phyloP scores from a whole-genome alignment of 2,888 invertebrate genomes.

The Ophonus ardosiacus region DNA sequence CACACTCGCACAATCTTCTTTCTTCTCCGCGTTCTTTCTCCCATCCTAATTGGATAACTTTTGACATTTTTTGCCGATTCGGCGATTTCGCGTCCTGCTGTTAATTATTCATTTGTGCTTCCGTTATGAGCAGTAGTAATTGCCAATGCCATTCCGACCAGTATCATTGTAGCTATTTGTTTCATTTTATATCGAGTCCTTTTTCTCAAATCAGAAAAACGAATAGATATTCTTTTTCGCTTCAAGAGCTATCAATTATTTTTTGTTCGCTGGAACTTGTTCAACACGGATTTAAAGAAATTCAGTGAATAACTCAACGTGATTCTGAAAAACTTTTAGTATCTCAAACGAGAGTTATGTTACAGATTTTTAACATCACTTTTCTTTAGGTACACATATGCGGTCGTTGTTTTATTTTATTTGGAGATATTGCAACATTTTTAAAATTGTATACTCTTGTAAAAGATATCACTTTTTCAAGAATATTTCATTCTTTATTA shows the following conservation, averaged over 20 bases:
- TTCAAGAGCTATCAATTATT: slow-evolving; percentile 21
- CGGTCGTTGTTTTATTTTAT: neutral
- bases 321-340: slow-evolving; percentile 9
- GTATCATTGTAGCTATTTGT: slow-evolving; percentile 42
- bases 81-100: slow-evolving; percentile 56
- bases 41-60: slow-evolving; percentile 56
- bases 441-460: too few species aligned
- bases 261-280: slow-evolving; percentile 11
- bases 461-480: neutral
- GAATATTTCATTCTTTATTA: neutral
- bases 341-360: neutral
- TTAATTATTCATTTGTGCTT: slow-evolving; percentile 61
- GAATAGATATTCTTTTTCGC: neutral
- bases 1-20: slow-evolving; percentile 29
- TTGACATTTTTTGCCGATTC: slow-evolving; percentile 56
- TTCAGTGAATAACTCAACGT: slow-evolving; percentile 30
- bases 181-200: slow-evolving; percentile 19
- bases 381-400: neutral
- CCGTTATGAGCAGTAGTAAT: slow-evolving; percentile 49
- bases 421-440: too few species aligned
- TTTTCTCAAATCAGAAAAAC: slow-evolving; percentile 40
- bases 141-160: slow-evolving; percentile 13
- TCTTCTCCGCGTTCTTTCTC: slow-evolving; percentile 20
- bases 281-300: slow-evolving; percentile 37
- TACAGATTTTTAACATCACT: slow-evolving; percentile 8